Conservation (phyloP, 2,113 vertebrate species). For the Odocoileus virginianus region DNA sequence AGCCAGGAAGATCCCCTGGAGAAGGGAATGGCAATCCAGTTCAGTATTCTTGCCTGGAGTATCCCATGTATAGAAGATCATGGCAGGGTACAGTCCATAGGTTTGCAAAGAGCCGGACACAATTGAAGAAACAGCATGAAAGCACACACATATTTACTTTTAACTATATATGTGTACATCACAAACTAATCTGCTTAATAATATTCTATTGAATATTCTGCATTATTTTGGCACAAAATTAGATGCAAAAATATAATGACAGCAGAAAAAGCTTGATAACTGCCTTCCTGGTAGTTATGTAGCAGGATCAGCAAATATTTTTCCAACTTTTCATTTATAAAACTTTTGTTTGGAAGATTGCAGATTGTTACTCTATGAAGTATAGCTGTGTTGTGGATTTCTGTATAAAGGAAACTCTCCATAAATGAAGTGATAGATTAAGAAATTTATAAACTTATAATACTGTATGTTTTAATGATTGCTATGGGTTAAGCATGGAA, state of each 20-base stretch:
- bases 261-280: too few species aligned
- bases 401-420: neutral
- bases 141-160: neutral
- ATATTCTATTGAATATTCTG: neutral
- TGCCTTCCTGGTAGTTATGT: neutral
- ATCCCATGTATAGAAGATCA: neutral
- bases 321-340: neutral
- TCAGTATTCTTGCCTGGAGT: neutral
- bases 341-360: neutral
- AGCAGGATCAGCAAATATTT: neutral
- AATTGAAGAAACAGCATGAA: neutral
- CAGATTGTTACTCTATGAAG: accelerated
- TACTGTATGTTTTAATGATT: neutral
- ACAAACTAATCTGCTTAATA: neutral
- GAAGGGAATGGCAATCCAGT: neutral
- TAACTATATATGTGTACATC: neutral
- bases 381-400: neutral
- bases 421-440: neutral
- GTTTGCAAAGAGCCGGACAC: neutral
- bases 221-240: neutral
- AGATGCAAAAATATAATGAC: neutral
- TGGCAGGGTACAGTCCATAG: neutral
- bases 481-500: neutral
- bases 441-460: neutral
- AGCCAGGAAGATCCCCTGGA: neutral